Evolutionary conservation across 2,888 invertebrate genomes (phyloP).

Genomic region (Sialis fuliginosa): DNA sequence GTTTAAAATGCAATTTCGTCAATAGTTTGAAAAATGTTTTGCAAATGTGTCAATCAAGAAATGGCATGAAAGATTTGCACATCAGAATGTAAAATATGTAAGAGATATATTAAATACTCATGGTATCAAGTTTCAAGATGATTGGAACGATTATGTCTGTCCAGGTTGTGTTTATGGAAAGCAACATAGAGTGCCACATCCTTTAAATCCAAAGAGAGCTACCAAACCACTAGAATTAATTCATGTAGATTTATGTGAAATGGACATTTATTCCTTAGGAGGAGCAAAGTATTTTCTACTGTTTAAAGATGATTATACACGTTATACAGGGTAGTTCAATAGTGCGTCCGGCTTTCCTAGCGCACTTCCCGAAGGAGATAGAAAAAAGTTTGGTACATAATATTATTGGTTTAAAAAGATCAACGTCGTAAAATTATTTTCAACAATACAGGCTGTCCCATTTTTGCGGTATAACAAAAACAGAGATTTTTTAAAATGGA

Average conservation of each 20-base stretch:
- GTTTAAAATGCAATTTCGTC: conserved; percentile 13
- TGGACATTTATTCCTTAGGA: conserved; percentile 13
- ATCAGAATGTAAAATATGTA: conserved; percentile 13
- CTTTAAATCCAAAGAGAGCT: conserved; percentile 12
- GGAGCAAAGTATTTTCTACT: conserved; percentile 15
- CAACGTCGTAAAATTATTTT: too few relatives aligned
- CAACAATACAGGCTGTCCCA: too few relatives aligned
- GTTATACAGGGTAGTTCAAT: too few relatives aligned
- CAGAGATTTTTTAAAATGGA: too few relatives aligned
- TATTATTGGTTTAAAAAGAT: too few relatives aligned
- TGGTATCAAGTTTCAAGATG: conserved; percentile 10
- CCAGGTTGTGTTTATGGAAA: conserved; percentile 13
- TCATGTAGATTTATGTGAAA: conserved; percentile 15
- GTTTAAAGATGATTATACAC: conserved; percentile 14
- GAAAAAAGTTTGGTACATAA: too few relatives aligned
- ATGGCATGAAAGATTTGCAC: conserved; percentile 15
- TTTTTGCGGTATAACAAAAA: too few relatives aligned
- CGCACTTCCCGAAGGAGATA: too few relatives aligned
- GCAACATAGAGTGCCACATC: conserved; percentile 13
- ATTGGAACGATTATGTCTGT: conserved; percentile 13
- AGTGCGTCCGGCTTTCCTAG: too few relatives aligned
- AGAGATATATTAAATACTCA: conserved; percentile 10
- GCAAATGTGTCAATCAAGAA: conserved; percentile 10
- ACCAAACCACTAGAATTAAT: conserved; percentile 11
- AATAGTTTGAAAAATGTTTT: conserved; percentile 4